phyloP scores from a whole-genome alignment of 2,888 invertebrate species.

The Drepana falcataria region DNA sequence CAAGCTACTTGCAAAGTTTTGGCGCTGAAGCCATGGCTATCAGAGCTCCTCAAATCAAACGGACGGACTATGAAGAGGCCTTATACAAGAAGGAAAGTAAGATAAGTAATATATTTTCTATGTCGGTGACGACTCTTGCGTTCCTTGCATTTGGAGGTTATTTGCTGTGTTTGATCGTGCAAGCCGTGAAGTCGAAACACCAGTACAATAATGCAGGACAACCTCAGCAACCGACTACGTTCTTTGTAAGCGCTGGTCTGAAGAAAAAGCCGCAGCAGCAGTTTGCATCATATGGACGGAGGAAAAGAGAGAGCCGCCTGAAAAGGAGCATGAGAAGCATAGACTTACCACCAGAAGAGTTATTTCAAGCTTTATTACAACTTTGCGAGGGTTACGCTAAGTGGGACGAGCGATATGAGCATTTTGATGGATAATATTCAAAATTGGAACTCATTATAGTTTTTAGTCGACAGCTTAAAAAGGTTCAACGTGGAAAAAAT shows the following conservation, averaged over 20 bases:
- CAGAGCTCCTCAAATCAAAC: slow-evolving; percentile 49
- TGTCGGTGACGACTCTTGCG: slow-evolving; percentile 87
- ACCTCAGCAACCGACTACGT: slow-evolving; percentile 48
- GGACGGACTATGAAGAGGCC: slow-evolving; percentile 70
- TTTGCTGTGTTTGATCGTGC: slow-evolving; percentile 86
- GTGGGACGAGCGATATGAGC: slow-evolving; percentile 47
- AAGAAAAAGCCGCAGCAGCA: slow-evolving; percentile 66
- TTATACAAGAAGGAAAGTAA: slow-evolving; percentile 73
- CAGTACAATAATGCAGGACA: slow-evolving; percentile 39
- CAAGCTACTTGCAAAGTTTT: slow-evolving; percentile 43
- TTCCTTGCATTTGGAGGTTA: slow-evolving; percentile 93
- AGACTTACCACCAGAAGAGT: slow-evolving; percentile 58
- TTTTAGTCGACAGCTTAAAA: too few relatives aligned
- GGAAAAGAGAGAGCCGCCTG: slow-evolving; percentile 38
- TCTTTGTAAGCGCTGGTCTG: slow-evolving; percentile 58
- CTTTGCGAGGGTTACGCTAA: slow-evolving; percentile 79
- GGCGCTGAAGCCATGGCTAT: slow-evolving; percentile 68
- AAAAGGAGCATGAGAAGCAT: slow-evolving; percentile 32
- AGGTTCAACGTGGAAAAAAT: too few relatives aligned
- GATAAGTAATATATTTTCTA: slow-evolving; percentile 86
- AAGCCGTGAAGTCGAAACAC: slow-evolving; percentile 84
- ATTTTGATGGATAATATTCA: neutral
- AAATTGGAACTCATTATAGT: neutral
- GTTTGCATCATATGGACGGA: slow-evolving; percentile 57
- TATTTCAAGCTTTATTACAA: slow-evolving; percentile 71